Evolutionary conservation across 2,888 invertebrate genomes (phyloP).

Genomic region (Torymus tubicola): DNA sequence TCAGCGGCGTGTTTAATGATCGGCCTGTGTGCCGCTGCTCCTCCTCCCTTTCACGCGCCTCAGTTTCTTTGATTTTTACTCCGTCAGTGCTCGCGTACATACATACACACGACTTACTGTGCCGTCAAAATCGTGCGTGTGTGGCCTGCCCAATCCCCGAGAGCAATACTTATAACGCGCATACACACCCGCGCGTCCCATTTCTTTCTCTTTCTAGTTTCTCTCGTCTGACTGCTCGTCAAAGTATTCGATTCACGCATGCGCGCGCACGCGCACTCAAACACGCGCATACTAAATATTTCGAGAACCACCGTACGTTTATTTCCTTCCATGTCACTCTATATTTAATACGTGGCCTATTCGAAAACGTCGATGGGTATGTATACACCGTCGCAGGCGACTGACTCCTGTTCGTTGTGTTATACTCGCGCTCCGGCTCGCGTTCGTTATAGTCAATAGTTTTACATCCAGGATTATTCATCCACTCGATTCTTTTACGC

Average conservation of each 20-base stretch:
- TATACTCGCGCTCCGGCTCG: too few relatives aligned
- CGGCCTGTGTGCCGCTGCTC: neutral
- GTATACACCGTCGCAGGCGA: too few relatives aligned
- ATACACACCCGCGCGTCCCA: neutral
- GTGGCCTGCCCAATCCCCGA: neutral
- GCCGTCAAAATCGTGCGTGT: neutral
- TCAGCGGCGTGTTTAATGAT: too few relatives aligned
- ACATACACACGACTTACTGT: neutral
- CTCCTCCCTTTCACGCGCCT: neutral
- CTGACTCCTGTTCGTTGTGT: too few relatives aligned
- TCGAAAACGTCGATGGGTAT: too few relatives aligned
- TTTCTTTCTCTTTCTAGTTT: slow-evolving; percentile 7
- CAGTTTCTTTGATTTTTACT: neutral
- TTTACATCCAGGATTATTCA: too few relatives aligned
- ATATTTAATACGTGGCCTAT: too few relatives aligned
- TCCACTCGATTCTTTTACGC: too few relatives aligned
- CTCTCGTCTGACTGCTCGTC: neutral
- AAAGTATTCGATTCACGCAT: neutral
- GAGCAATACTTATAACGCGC: neutral
- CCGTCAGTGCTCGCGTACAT: neutral
- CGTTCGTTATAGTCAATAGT: too few relatives aligned
- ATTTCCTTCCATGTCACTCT: neutral
- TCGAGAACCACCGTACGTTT: neutral
- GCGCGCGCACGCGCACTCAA: too few relatives aligned
- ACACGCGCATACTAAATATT: too few relatives aligned